Conservation (phyloP, 2,113 vertebrate genomes). For the Campylomormyrus numenius region DNA sequence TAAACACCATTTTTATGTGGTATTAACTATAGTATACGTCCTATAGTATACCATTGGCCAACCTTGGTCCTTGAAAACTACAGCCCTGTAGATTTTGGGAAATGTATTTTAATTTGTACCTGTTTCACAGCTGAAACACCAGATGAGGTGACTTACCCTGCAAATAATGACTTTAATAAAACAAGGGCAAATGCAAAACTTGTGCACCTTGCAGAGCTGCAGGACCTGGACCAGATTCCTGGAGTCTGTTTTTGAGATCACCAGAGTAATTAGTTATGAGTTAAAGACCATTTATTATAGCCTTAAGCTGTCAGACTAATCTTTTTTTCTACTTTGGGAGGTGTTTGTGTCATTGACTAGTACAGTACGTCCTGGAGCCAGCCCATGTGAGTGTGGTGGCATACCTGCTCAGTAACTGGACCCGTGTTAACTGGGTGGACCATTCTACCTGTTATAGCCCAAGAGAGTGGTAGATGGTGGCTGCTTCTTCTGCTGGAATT, state of each 20-base stretch:
- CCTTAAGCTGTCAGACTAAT: not conserved
- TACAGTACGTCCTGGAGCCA: not conserved
- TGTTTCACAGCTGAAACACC: not conserved
- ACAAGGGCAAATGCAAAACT: not conserved
- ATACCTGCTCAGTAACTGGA: not conserved
- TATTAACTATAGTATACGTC: not conserved
- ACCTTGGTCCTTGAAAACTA: not conserved
- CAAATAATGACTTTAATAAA: not conserved
- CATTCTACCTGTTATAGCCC: not conserved
- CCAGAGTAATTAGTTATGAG: not conserved
- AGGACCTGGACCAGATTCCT: not conserved
- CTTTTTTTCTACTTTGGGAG: not conserved
- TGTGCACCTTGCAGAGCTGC: not conserved
- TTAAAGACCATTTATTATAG: not conserved
- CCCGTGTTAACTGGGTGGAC: not conserved
- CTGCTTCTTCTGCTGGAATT: not conserved
- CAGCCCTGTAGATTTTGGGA: not conserved
- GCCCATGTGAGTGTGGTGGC: not conserved
- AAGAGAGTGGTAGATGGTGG: not conserved
- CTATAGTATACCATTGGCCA: not conserved
- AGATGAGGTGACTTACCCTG: not conserved
- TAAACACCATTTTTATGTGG: not conserved
- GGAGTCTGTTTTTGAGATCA: not conserved
- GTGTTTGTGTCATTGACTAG: not conserved
- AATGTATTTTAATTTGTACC: not conserved